phyloP scores from a whole-genome alignment of 1,140 invertebrate genomes.

The Drosophila rhopaloa region DNA sequence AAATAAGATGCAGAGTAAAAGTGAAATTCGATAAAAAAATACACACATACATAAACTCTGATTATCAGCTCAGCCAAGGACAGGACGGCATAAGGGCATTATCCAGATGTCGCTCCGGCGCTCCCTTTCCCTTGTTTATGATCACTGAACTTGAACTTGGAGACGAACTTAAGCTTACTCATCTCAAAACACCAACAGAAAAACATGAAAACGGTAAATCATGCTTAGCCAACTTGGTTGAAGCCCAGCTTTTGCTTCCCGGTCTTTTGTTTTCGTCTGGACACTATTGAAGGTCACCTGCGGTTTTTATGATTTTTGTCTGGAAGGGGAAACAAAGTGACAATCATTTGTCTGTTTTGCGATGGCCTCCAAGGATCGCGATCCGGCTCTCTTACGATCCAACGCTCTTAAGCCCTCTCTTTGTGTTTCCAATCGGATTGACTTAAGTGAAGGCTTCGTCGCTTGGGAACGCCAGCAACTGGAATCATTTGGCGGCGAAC shows the following conservation, averaged over 20 bases:
- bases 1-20: constrained; percentile 19
- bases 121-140: constrained; percentile 10
- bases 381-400: background rate
- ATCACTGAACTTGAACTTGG: constrained; percentile 43
- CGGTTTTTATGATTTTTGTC: background rate
- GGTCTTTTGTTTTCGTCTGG: constrained; percentile 46
- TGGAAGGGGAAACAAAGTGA: constrained; percentile 1
- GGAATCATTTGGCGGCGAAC: constrained; percentile 49
- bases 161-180: constrained; percentile 43
- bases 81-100: constrained; percentile 16
- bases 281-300: constrained; percentile 38
- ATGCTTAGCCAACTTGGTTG: constrained; percentile 32
- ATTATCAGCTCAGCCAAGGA: constrained; percentile 32
- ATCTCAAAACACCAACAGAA: constrained; percentile 17
- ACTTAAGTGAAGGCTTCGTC: constrained; percentile 22
- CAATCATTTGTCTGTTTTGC: constrained; percentile 6
- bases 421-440: background rate
- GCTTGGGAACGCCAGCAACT: constrained; percentile 10
- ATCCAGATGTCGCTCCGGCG: background rate
- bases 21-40: constrained; percentile 26
- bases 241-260: constrained; percentile 30
- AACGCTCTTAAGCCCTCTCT: constrained; percentile 2
- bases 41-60: constrained; percentile 15
- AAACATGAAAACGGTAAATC: constrained; percentile 46
- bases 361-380: constrained; percentile 14